Percentiles rank a stretch among this genome's conserved stretches.
phyloP scores from a whole-genome alignment of 2,888 invertebrate genomes.

The Netelia melanura region DNA sequence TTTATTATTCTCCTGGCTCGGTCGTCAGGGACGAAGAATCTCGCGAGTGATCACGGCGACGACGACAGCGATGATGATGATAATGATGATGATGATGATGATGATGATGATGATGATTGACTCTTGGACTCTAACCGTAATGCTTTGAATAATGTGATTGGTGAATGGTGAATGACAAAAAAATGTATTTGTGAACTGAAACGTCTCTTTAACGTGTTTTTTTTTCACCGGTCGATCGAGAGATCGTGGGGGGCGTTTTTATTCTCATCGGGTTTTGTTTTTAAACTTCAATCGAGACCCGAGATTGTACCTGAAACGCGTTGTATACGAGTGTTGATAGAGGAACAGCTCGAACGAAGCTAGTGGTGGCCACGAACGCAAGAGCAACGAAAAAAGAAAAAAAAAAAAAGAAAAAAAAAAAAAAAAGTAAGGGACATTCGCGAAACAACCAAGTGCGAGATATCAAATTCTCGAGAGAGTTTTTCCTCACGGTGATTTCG shows the following conservation, averaged over 20 bases:
- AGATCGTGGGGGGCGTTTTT: slow-evolving; percentile 8
- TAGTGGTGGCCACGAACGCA: slow-evolving; percentile 7
- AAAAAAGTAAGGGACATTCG: slow-evolving; percentile 1
- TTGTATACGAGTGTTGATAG: slow-evolving; percentile 45
- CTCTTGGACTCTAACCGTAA: slow-evolving; percentile 31
- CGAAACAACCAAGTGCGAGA: slow-evolving; percentile 6
- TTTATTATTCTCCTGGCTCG: background rate
- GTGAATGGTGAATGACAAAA: slow-evolving; percentile 55
- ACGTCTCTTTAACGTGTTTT: slow-evolving; percentile 14
- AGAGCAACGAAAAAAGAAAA: background rate
- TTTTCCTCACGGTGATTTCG: slow-evolving; percentile 12
- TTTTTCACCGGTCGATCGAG: slow-evolving; percentile 5
- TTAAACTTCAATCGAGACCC: slow-evolving; percentile 5
- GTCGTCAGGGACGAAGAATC: slow-evolving; percentile 10
- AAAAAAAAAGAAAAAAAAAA: background rate
- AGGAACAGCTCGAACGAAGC: slow-evolving; percentile 4
- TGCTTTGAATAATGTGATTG: slow-evolving; percentile 55
- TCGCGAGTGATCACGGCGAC: slow-evolving; percentile 25
- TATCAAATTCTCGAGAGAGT: background rate
- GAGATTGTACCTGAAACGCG: slow-evolving; percentile 56
- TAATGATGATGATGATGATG: background rate
- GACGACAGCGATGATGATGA: too few species aligned
- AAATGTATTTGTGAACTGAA: slow-evolving; percentile 23
- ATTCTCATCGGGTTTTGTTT: slow-evolving; percentile 3
- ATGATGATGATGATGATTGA: slow-evolving; percentile 17